These are phyloP conservation scores for Achlya flavicornis DNA, from an alignment of 2,888 invertebrate genomes.

Conservation along the genomic window DNA sequence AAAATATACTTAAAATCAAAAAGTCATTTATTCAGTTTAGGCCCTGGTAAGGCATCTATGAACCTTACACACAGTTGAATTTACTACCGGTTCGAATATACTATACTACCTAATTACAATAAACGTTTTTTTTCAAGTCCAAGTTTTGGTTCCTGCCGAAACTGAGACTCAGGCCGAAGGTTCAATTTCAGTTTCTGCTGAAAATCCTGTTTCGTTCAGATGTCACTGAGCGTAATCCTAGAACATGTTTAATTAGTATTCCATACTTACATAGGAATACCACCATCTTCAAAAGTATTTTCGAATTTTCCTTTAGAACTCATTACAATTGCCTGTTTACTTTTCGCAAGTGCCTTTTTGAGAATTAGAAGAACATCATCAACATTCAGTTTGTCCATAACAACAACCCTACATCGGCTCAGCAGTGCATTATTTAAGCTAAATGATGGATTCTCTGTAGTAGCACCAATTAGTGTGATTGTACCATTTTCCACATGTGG, in stretches of 20 bases:
- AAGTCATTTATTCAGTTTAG: too few relatives aligned
- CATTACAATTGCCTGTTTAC: constrained; percentile 53
- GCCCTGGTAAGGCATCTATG: too few relatives aligned
- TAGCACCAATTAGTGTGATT: constrained; percentile 91
- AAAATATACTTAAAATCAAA: too few relatives aligned
- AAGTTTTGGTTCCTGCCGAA: too few relatives aligned
- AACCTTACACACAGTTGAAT: too few relatives aligned
- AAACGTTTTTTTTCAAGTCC: too few relatives aligned
- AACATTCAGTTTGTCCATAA: constrained; percentile 87
- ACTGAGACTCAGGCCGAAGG: too few relatives aligned
- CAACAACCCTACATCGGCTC: constrained; percentile 90
- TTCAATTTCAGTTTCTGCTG: too few relatives aligned
- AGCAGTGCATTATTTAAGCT: constrained; percentile 91
- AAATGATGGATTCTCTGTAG: constrained; percentile 95
- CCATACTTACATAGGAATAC: constrained; percentile 44
- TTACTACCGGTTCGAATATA: too few relatives aligned
- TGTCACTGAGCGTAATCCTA: too few relatives aligned
- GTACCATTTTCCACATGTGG: constrained; percentile 92
- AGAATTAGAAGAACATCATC: constrained; percentile 86
- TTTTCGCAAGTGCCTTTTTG: constrained; percentile 78
- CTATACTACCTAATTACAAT: too few relatives aligned
- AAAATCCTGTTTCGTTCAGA: too few relatives aligned
- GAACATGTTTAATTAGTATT: background rate
- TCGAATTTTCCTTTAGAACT: constrained; percentile 42
- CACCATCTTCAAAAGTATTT: constrained; percentile 23